Evolutionary conservation across 1,140 invertebrate genomes (phyloP), one percentile per base, ranked within the genome.

Genomic region (Heliconius nattereri): DNA sequence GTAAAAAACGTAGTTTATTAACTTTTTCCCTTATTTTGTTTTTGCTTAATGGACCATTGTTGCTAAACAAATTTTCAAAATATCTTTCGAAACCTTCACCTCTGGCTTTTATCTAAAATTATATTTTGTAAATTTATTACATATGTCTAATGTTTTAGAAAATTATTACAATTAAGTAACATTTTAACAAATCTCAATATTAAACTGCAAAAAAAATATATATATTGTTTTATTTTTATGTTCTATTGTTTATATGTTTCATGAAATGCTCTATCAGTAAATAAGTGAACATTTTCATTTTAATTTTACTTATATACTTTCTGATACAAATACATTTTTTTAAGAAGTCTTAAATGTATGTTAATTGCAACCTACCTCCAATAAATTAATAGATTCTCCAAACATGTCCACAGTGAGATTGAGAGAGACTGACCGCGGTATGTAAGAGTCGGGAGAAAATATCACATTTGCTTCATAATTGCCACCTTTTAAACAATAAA

Each of bases 331-430:
- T 0, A 13, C 0, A 37, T 3, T 3, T 40, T 40, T 40, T 40
- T 6, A 3, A 1, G 0, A 45, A 45, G 3, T 45, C 5, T 13
- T 45, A 45, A 45, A 45, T 45, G 16, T 45, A 45, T 45, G 40
- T 45, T 45, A 13, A 45, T 13, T 13, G 8, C 19, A 66, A 84
- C 87, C 89, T 84, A 97, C 95, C 94, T 98, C 98, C 75, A 98
- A 94, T 49, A 98, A 89, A 94, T 99, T 99, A 37, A 99, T 96
- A 1, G 97, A 97, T 92, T 98, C 97, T 2, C 98, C 98, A 91
- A 99, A 99, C 77, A 99, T 92, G 89, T 98, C 98, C 2, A 98
- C 94, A 0, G 98, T 98, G 7, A 98, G 94, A 89, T 99, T 99
- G 19, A 98, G 94, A 66, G 95, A 96, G 6, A 96, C 95, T 2